phyloP scores from a whole-genome alignment of 2,113 vertebrate species.

The Polypterus senegalus region DNA sequence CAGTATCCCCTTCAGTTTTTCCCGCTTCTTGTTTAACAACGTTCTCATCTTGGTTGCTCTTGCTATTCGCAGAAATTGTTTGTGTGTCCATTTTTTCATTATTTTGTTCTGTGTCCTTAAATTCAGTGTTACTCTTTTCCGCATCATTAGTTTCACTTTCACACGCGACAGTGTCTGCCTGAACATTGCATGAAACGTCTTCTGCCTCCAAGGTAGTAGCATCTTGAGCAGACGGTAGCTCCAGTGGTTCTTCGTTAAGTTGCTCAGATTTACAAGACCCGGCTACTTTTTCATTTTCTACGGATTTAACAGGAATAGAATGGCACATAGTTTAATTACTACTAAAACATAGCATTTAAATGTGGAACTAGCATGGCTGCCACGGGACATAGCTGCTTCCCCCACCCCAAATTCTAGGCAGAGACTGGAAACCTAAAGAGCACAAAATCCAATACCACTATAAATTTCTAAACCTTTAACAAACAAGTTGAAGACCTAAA shows the following conservation, averaged over 20 bases:
- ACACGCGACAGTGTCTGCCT: slow-evolving; percentile 60
- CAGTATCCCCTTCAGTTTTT: slow-evolving; percentile 59
- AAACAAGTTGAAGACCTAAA: no score
- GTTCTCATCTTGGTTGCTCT: slow-evolving; percentile 67
- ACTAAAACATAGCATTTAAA: slow-evolving; percentile 96
- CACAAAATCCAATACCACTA: not conserved
- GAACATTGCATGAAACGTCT: slow-evolving; percentile 52
- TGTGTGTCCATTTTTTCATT: slow-evolving; percentile 60
- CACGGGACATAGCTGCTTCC: slow-evolving; percentile 72
- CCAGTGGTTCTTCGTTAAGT: slow-evolving; percentile 79
- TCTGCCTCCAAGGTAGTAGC: slow-evolving; percentile 66
- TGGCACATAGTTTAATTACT: slow-evolving; percentile 99
- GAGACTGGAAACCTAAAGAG: slow-evolving; percentile 65
- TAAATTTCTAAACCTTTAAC: no score
- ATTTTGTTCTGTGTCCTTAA: slow-evolving; percentile 58
- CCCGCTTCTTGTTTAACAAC: slow-evolving; percentile 53
- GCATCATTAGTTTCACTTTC: slow-evolving; percentile 56
- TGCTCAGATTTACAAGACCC: slow-evolving; percentile 98
- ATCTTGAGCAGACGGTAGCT: slow-evolving; percentile 71
- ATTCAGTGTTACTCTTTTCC: slow-evolving; percentile 56
- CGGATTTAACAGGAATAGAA: slow-evolving; percentile 99
- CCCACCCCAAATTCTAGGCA: slow-evolving; percentile 46
- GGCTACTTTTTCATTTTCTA: slow-evolving; percentile 99
- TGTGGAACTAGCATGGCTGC: slow-evolving; percentile 84
- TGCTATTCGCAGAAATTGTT: slow-evolving; percentile 53